Percentiles rank a stretch among this genome's conserved stretches.
These are phyloP conservation scores for Cheilosia pagana DNA, from an alignment of 2,888 invertebrate species.

Conservation along the genomic window DNA sequence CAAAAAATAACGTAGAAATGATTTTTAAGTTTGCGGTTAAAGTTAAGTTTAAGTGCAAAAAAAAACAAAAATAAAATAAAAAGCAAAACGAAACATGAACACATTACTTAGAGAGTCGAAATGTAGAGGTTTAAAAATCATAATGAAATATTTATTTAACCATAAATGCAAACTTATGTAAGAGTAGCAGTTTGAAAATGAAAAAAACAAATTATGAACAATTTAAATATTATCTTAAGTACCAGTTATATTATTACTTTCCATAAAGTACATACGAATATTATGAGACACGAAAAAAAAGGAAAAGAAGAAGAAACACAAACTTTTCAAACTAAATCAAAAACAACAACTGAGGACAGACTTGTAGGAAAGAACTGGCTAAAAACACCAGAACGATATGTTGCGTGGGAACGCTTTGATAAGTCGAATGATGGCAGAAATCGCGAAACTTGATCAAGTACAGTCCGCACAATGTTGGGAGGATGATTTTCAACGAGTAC, in stretches of 20 bases:
- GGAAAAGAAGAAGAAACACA: constrained; percentile 5
- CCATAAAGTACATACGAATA: background rate
- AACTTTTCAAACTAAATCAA: constrained; percentile 23
- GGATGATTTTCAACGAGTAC: too few relatives aligned
- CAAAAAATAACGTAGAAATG: constrained; percentile 28
- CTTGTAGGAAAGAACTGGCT: background rate
- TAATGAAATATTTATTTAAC: constrained; percentile 54
- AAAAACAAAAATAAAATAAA: constrained; percentile 17
- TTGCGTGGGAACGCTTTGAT: background rate
- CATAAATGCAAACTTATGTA: constrained; percentile 57
- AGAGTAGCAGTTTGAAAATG: constrained; percentile 72
- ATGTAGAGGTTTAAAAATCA: constrained; percentile 69
- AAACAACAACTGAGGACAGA: constrained; percentile 39
- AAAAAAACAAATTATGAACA: constrained; percentile 8
- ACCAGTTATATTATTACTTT: constrained; percentile 28
- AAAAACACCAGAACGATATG: background rate
- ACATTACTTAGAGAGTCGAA: constrained; percentile 68
- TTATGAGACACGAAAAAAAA: constrained; percentile 8
- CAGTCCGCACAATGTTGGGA: background rate
- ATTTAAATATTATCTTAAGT: constrained; percentile 37
- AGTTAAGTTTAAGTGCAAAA: constrained; percentile 55
- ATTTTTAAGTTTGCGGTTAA: constrained; percentile 54
- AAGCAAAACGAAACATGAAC: constrained; percentile 37
- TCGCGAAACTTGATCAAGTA: background rate
- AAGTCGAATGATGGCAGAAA: background rate